These are phyloP conservation scores for Oedothorax gibbosus DNA, from an alignment of 1,140 invertebrate genomes.

Conservation along the genomic window DNA sequence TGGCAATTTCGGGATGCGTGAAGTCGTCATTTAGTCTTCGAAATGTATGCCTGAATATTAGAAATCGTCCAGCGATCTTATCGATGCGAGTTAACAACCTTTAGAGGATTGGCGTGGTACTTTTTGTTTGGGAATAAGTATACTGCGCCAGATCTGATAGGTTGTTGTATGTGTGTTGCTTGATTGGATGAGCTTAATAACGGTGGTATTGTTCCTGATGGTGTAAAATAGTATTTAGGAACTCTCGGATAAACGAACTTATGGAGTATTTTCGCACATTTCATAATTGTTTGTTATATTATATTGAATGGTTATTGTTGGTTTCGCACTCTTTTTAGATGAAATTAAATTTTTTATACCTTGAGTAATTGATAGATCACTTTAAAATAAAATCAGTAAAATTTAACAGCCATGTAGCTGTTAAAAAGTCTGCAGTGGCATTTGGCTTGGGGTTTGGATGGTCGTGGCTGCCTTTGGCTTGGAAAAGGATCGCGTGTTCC, in stretches of 20 bases:
- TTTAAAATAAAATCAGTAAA: too few relatives aligned
- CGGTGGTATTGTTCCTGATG: not conserved
- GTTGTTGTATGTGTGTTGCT: not conserved
- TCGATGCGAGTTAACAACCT: not conserved
- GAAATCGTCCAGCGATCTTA: constrained; percentile 20
- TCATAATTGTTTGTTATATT: too few relatives aligned
- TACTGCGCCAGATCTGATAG: not conserved
- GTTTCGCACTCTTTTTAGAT: too few relatives aligned
- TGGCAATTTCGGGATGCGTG: constrained; percentile 30
- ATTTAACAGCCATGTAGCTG: too few relatives aligned
- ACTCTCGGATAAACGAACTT: not conserved
- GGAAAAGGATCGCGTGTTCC: constrained; percentile 95
- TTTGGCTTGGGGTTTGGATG: constrained; percentile 94
- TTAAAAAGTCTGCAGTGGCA: constrained; percentile 79
- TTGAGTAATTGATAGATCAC: too few relatives aligned
- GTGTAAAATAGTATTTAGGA: not conserved
- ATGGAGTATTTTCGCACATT: too few relatives aligned
- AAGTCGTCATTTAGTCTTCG: constrained; percentile 34
- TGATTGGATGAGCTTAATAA: not conserved
- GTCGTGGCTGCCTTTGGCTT: constrained; percentile 93
- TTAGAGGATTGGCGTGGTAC: too few relatives aligned
- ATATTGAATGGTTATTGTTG: too few relatives aligned
- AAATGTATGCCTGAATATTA: constrained; percentile 3
- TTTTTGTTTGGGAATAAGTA: too few relatives aligned
- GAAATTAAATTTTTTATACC: too few relatives aligned